Evolutionary conservation across 2,797 vertebrate genomes (phyloP).

Genomic region (Thamnophis elegans): DNA sequence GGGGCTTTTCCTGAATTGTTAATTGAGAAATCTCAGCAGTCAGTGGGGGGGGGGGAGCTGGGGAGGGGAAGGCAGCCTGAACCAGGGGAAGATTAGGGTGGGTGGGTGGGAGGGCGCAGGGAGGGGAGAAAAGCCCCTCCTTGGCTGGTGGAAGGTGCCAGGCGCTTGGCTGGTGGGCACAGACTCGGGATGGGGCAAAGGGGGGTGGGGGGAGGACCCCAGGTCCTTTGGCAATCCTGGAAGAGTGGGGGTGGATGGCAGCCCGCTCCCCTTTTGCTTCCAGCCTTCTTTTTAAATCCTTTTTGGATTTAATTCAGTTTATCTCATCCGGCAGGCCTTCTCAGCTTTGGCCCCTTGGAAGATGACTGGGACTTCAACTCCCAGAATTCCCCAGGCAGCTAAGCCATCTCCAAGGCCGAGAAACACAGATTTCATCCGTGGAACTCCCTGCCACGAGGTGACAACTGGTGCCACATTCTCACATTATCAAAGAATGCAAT

Average conservation of each 20-base stretch:
- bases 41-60: background rate
- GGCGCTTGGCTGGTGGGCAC: background rate
- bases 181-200: background rate
- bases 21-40: slow-evolving; percentile 15
- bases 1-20: slow-evolving; percentile 18
- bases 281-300: too few relatives aligned
- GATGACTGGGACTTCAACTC: background rate
- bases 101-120: accelerated
- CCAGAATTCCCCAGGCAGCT: background rate
- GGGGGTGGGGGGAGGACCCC: background rate
- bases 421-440: background rate
- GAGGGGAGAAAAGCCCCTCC: background rate
- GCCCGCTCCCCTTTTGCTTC: background rate
- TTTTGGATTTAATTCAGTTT: background rate
- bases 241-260: background rate
- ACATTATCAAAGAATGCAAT: too few relatives aligned
- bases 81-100: too few relatives aligned
- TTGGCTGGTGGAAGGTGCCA: background rate
- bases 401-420: background rate
- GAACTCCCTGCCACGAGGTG: background rate
- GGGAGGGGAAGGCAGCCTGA: background rate
- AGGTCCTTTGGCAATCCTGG: background rate
- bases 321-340: too few relatives aligned
- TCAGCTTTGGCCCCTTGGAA: too few relatives aligned
- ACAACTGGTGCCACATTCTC: background rate